A percentile compares a stretch with the other conserved stretches of the same genome.
Conservation (phyloP, 2,888 invertebrate genomes). For the Chymomyza amoena region DNA sequence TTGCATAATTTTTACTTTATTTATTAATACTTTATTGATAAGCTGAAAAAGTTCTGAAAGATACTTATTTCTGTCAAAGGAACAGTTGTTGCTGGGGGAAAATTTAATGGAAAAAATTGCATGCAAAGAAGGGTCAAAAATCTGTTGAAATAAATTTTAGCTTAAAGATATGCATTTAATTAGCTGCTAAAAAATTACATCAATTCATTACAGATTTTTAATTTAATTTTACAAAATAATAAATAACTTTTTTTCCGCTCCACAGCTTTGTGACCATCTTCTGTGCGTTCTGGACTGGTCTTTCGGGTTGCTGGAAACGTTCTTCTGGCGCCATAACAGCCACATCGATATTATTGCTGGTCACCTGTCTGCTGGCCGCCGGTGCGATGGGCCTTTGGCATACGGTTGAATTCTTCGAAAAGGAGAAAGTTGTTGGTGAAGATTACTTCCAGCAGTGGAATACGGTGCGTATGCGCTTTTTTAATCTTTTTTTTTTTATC, state of each 20-base stretch:
- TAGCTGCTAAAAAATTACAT: too few relatives aligned
- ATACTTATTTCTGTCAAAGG: too few relatives aligned
- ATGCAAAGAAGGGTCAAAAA: too few relatives aligned
- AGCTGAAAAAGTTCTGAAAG: too few relatives aligned
- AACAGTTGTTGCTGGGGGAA: too few relatives aligned
- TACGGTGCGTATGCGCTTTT: slow-evolving; percentile 81
- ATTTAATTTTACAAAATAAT: not conserved
- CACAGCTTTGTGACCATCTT: slow-evolving; percentile 91
- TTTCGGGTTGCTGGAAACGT: slow-evolving; percentile 97
- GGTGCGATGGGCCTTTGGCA: slow-evolving; percentile 98
- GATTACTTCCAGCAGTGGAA: slow-evolving; percentile 96
- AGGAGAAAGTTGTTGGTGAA: slow-evolving; percentile 94
- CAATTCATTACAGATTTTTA: not conserved
- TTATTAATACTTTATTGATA: too few relatives aligned
- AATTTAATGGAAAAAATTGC: too few relatives aligned
- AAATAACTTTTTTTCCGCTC: not conserved
- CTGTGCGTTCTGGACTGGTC: slow-evolving; percentile 96
- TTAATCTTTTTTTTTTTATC: too few relatives aligned
- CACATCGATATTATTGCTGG: slow-evolving; percentile 85
- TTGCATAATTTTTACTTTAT: too few relatives aligned
- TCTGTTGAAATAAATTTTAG: too few relatives aligned
- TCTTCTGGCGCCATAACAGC: slow-evolving; percentile 96
- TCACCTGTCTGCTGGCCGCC: slow-evolving; percentile 90
- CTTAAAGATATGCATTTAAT: too few relatives aligned
- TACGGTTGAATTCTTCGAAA: slow-evolving; percentile 96